These are phyloP conservation scores for Chaetoderma sp. DNA, from an alignment of 2,888 invertebrate species.

Conservation along the genomic window DNA sequence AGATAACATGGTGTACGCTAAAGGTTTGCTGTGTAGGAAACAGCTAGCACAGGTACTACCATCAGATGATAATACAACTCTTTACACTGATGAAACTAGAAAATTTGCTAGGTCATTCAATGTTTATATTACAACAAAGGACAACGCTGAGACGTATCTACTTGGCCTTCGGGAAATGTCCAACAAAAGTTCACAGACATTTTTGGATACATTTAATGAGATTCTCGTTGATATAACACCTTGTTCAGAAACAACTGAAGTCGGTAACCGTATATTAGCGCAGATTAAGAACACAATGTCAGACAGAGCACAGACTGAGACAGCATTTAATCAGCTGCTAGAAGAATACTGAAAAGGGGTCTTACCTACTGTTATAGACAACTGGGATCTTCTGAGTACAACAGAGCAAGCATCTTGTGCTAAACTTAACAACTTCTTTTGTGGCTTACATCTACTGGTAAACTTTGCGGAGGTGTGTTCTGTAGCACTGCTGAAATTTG, in stretches of 20 bases:
- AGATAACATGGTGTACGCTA: conserved; percentile 29
- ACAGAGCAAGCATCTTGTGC: conserved; percentile 19
- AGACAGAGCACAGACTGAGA: neutral
- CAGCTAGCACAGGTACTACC: conserved; percentile 15
- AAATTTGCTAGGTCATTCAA: conserved; percentile 33
- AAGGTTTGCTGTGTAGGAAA: conserved; percentile 22
- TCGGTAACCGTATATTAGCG: neutral
- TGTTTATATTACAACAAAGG: conserved; percentile 29
- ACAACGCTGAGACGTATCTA: conserved; percentile 26
- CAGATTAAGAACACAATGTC: neutral
- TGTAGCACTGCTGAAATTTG: neutral
- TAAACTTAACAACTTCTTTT: conserved; percentile 38
- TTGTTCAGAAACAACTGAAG: neutral
- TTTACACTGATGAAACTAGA: conserved; percentile 38
- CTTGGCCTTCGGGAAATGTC: conserved; percentile 26
- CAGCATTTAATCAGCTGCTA: conserved; percentile 27
- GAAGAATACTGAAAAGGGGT: conserved; percentile 24
- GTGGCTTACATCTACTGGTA: conserved; percentile 27
- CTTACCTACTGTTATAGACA: conserved; percentile 24
- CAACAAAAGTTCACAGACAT: neutral
- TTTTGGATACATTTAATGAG: neutral
- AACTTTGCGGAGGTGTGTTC: conserved; percentile 3
- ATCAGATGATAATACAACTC: conserved; percentile 18
- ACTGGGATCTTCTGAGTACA: conserved; percentile 18
- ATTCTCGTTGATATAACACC: neutral